These are phyloP conservation scores for Laupala kohalensis DNA, from an alignment of 1,140 invertebrate species.

Conservation along the genomic window DNA sequence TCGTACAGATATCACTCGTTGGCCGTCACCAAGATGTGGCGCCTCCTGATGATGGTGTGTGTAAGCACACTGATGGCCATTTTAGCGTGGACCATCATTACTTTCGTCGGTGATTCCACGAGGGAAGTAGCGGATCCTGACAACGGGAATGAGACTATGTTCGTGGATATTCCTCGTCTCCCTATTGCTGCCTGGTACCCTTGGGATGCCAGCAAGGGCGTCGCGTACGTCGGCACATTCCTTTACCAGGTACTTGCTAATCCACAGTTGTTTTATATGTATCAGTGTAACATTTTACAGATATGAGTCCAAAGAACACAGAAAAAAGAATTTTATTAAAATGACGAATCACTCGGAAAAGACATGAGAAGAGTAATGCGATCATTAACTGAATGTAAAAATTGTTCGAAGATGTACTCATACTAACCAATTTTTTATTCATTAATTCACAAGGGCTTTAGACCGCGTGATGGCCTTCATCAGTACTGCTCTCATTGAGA, in stretches of 20 bases:
- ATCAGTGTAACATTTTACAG: too few species aligned
- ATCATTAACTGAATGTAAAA: too few species aligned
- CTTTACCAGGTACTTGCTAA: conserved; percentile 54
- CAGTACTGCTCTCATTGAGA: too few species aligned
- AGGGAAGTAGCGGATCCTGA: conserved; percentile 50
- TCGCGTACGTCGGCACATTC: conserved; percentile 48
- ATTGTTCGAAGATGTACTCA: too few species aligned
- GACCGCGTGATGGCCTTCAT: too few species aligned
- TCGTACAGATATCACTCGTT: conserved; percentile 47
- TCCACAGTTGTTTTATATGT: too few species aligned
- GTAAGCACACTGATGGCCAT: conserved; percentile 24
- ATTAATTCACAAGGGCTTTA: too few species aligned
- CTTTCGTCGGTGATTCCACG: conserved; percentile 60
- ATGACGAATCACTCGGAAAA: too few species aligned
- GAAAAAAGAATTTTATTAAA: too few species aligned
- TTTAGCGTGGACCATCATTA: conserved; percentile 54
- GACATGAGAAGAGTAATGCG: too few species aligned
- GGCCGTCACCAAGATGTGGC: conserved; percentile 60
- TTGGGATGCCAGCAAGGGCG: conserved; percentile 46
- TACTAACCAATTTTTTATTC: too few species aligned
- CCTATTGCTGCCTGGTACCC: conserved; percentile 63
- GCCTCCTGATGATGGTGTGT: conserved; percentile 51
- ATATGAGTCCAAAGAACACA: too few species aligned
- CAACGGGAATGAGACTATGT: conserved; percentile 51
- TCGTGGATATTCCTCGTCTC: conserved; percentile 53